These are phyloP conservation scores for Lucilia sericata DNA, from an alignment of 1,140 invertebrate genomes.

Conservation along the genomic window DNA sequence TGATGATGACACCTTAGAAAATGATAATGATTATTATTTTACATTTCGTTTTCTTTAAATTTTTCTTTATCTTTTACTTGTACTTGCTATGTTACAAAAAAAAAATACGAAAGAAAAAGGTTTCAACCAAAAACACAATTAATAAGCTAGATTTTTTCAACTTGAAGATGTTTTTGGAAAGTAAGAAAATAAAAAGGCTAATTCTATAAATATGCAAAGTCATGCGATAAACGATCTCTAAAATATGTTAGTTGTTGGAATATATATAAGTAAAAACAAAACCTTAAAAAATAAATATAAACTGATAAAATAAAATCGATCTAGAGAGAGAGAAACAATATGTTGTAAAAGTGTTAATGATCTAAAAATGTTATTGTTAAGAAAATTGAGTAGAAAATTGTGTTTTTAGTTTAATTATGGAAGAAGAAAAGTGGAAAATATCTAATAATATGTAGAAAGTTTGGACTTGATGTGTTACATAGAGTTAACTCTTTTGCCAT, in stretches of 20 bases:
- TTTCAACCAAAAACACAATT: slow-evolving; percentile 50
- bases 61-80: neutral
- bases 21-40: slow-evolving; percentile 47
- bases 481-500: no score
- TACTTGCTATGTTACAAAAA: neutral
- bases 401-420: slow-evolving; percentile 35
- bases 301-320: neutral
- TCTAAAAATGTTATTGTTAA: slow-evolving; percentile 32
- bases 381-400: slow-evolving; percentile 60
- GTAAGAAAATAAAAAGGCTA: slow-evolving; percentile 49
- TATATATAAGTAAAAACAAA: neutral
- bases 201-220: slow-evolving; percentile 66
- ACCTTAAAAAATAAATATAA: neutral
- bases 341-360: slow-evolving; percentile 39
- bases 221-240: slow-evolving; percentile 64
- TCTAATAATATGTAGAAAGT: no score
- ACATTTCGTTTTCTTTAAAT: slow-evolving; percentile 1
- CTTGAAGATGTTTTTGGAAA: neutral
- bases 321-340: neutral
- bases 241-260: neutral
- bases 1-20: slow-evolving; percentile 67
- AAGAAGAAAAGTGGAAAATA: no score
- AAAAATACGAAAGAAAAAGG: neutral
- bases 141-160: slow-evolving; percentile 57
- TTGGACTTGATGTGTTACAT: no score